Evolutionary conservation across 2,888 invertebrate genomes (phyloP).

Genomic region (Baronia brevicornis): DNA sequence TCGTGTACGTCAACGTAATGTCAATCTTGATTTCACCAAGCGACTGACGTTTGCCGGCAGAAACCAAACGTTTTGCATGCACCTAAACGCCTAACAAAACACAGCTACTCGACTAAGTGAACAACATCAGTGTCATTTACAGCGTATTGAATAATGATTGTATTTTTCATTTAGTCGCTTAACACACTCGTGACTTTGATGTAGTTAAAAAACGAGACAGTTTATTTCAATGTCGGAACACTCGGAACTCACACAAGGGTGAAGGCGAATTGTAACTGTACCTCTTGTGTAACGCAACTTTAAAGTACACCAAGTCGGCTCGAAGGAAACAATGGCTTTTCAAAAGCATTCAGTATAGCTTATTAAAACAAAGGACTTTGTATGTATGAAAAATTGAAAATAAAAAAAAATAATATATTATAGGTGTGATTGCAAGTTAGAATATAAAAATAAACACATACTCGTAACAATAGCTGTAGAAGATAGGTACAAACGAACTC

Average conservation of each 20-base stretch:
- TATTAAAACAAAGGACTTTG: conserved; percentile 14
- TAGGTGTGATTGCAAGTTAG: no score
- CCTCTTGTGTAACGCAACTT: conserved; percentile 21
- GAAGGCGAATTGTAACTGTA: conserved; percentile 31
- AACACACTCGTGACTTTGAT: conserved; percentile 24
- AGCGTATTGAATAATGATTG: conserved; percentile 22
- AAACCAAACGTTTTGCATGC: conserved; percentile 50
- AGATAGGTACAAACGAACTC: no score
- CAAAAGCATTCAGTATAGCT: conserved; percentile 6
- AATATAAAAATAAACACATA: no score
- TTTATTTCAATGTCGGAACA: conserved; percentile 38
- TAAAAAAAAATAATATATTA: conserved; percentile 1
- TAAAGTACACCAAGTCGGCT: conserved; percentile 10
- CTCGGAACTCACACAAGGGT: conserved; percentile 28
- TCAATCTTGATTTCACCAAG: conserved; percentile 37
- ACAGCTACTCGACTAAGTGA: conserved; percentile 42
- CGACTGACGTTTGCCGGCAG: conserved; percentile 48
- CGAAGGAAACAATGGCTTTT: conserved; percentile 16
- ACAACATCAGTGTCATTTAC: conserved; percentile 31
- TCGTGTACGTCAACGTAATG: conserved; percentile 37
- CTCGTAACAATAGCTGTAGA: no score
- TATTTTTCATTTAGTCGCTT: conserved; percentile 22
- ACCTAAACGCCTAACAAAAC: conserved; percentile 38
- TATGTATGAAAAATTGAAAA: conserved; percentile 6
- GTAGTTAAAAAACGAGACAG: conserved; percentile 25